Base-by-base conservation (phyloP, 2,797 vertebrate genomes). In the Helicolenus hilgendorfi region DNA sequence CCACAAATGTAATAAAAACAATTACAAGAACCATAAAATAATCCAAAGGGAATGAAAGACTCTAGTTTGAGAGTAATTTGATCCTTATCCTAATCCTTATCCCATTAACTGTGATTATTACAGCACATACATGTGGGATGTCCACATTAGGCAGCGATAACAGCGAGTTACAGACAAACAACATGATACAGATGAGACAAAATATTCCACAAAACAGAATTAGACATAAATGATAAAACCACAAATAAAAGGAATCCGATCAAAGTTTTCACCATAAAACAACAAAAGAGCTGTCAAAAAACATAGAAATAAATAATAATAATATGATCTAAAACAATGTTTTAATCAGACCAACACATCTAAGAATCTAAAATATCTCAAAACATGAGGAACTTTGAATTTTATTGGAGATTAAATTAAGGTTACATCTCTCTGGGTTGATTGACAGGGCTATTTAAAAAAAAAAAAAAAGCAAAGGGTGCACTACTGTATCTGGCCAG, bases 401-500 rank as follows among this genome's bases (percentile, higher is more conserved):
- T 45, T 45, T 0, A 45, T 45, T 45, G 41, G 15, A 45, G 15
- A 45, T 45, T 45, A 45, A 45, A 45, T 45, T 45, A 45, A 18
- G 41, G 41, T 45, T 45, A 45, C 15, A 45, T 45, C 18, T 4
- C 33, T 84, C 20, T 29, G n/a, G 31, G 15, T 49, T 93, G 77
- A 92, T 69, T 91, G 87, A 85, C 82, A 88, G n/a, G 0, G 26
- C 26, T 70, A n/a, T 64, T 62, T 24, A 38, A 38, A 69, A 14
- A 35, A 67, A 10, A 18, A 20, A 10, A 31, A 18, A 56, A 27
- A 31, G 14, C 7, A 36, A 33, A 60, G 36, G 75, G 1, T 96
- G 96, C 95, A 97, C 18, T 97, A 94, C 96, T 86, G 22, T 13
- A 26, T 88, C 9, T 94, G 93, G 26, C 96, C 97, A 97, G 95